Base-by-base conservation (phyloP, 2,888 invertebrate genomes). In the Cactoblastis cactorum region DNA sequence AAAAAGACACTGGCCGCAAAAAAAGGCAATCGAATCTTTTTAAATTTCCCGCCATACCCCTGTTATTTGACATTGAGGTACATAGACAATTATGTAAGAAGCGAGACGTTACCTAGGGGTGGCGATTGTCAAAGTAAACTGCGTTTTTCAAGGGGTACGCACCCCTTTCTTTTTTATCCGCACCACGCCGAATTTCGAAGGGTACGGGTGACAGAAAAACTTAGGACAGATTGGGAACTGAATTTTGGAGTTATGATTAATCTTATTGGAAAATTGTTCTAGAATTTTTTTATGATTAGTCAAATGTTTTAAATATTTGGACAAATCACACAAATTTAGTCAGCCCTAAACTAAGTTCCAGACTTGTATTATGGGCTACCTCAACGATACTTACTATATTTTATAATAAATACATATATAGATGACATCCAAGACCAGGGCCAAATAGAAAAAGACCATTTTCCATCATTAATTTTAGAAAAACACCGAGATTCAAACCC, bases 151-250 rank as follows among this genome's bases (percentile, higher is more conserved):
- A 79, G 78, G 83, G 87, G 83, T 69, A 65, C 62, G 69, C 74
- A 78, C 85, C 86, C 85, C 71, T 74, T 80, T 83, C 78, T 86
- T 87, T 67, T 85, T 86, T 83, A 84, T 82, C 79, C 73, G 63
- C 57, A 59, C 79, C 74, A 63, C 57, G 59, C 58, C 62, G 63
- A 80, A 80, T 82, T 81, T 80, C 80, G 68, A 69, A 55, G 56
- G 53, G 76, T 67, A 72, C 60, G 64, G 73, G 41, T 15, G 24
- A 18, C 8, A 50, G 74, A 67, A 78, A n/a, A 78, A 69, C 77
- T 52, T 53, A 39, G 22, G n/a, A 5, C 19, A 34, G 48, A 24
- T 45, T 37, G 41, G 17, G 11, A 14, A 28, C 18, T 35, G 19
- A 28, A 9, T 28, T 3, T 22, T 22, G 22, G 9, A 37, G 9